phyloP scores from a whole-genome alignment of 2,797 vertebrate species.

The Myripristis murdjan region DNA sequence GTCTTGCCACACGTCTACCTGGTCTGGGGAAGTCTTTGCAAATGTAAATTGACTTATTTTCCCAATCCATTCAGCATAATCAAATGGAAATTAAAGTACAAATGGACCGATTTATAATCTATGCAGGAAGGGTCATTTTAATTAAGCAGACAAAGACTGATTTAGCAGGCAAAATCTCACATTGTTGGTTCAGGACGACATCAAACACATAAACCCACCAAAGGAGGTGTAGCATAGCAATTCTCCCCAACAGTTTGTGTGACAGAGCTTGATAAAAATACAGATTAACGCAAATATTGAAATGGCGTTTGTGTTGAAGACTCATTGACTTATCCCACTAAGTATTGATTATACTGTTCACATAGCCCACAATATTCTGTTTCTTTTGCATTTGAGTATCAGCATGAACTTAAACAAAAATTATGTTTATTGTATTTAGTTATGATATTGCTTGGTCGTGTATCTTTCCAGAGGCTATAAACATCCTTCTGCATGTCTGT shows the following conservation, averaged over 20 bases:
- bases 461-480: too few relatives aligned
- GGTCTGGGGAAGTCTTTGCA: constrained; percentile 81
- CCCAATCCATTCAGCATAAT: constrained; percentile 82
- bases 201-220: constrained; percentile 75
- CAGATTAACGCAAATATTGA: constrained; percentile 14
- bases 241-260: constrained; percentile 32
- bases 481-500: too few relatives aligned
- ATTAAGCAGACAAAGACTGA: constrained; percentile 82
- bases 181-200: constrained; percentile 72
- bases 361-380: too few relatives aligned
- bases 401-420: too few relatives aligned
- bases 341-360: background rate
- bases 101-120: constrained; percentile 84
- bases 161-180: constrained; percentile 71
- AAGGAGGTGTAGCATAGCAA: constrained; percentile 52
- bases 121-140: constrained; percentile 81
- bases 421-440: too few relatives aligned
- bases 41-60: constrained; percentile 83
- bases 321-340: background rate
- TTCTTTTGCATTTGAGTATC: too few relatives aligned
- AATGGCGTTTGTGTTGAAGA: background rate
- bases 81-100: constrained; percentile 87
- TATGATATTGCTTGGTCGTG: too few relatives aligned
- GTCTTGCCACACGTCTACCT: constrained; percentile 45
- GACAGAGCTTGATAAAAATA: constrained; percentile 5